Evolutionary conservation across 2,113 vertebrate genomes (phyloP).

Genomic region (Ammodytes dubius): DNA sequence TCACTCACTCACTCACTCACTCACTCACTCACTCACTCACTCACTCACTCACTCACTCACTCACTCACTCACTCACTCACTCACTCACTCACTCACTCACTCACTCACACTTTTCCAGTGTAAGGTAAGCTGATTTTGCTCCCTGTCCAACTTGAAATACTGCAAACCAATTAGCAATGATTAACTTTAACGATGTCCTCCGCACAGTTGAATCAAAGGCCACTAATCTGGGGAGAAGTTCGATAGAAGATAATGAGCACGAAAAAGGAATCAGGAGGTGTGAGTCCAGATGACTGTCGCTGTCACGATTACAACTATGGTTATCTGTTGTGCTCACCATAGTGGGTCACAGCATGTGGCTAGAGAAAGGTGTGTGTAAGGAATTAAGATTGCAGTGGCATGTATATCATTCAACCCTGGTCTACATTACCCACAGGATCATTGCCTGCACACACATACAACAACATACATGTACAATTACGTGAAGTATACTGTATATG

Average conservation of each 20-base stretch:
- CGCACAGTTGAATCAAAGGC: conserved; percentile 18
- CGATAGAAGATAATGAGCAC: conserved; percentile 32
- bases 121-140: neutral
- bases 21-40: too few species aligned
- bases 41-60: too few species aligned
- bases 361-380: neutral
- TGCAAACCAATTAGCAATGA: neutral
- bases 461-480: neutral
- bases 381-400: neutral
- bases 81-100: neutral
- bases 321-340: conserved; percentile 1
- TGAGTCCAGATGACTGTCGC: conserved; percentile 29
- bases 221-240: conserved; percentile 40
- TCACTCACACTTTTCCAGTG: neutral
- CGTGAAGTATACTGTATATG: neutral
- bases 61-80: neutral
- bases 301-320: neutral
- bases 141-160: neutral
- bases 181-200: neutral
- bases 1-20: too few species aligned
- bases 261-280: conserved; percentile 13
- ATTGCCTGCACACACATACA: neutral
- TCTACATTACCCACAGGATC: neutral
- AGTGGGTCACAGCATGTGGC: conserved; percentile 19
- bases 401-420: neutral